A percentile compares a stretch with the other conserved stretches of the same genome.
Conservation (phyloP, 2,888 invertebrate genomes). For the Artemia sinica region DNA sequence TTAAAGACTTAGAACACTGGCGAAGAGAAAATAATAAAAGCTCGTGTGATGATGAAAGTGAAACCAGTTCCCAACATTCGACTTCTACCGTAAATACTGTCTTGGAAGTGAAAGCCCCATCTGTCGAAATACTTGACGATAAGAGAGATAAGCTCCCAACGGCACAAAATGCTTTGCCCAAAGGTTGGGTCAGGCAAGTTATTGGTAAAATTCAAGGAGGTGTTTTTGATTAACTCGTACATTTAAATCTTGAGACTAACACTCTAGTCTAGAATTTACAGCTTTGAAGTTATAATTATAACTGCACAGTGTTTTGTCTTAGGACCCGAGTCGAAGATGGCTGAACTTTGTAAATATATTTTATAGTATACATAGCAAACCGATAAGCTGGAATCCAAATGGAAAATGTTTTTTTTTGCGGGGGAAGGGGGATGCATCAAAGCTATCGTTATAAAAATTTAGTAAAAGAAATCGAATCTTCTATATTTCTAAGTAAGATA, state of each 20-base stretch:
- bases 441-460: too few species aligned
- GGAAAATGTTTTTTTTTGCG: too few species aligned
- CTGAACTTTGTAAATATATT: too few species aligned
- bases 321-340: too few species aligned
- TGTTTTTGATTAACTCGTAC: slow-evolving; percentile 9
- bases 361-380: too few species aligned
- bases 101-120: slow-evolving; percentile 29
- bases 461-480: too few species aligned
- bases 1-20: slow-evolving; percentile 31
- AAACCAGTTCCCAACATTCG: slow-evolving; percentile 33
- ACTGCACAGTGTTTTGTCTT: too few species aligned
- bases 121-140: slow-evolving; percentile 24
- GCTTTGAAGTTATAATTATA: too few species aligned
- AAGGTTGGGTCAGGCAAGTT: slow-evolving; percentile 56
- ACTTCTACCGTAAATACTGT: slow-evolving; percentile 32
- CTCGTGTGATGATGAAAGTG: slow-evolving; percentile 28
- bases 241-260: neutral
- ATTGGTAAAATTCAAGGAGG: slow-evolving; percentile 47
- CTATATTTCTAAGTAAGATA: too few species aligned
- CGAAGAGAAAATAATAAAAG: slow-evolving; percentile 21
- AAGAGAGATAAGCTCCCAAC: slow-evolving; percentile 25
- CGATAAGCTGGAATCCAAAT: too few species aligned
- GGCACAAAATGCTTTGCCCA: slow-evolving; percentile 27
- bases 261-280: too few species aligned
- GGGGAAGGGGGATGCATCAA: too few species aligned